Percentiles rank a stretch among this genome's conserved stretches.
Evolutionary conservation across 2,113 vertebrate species (phyloP).

Genomic region (Dipodomys spectabilis): DNA sequence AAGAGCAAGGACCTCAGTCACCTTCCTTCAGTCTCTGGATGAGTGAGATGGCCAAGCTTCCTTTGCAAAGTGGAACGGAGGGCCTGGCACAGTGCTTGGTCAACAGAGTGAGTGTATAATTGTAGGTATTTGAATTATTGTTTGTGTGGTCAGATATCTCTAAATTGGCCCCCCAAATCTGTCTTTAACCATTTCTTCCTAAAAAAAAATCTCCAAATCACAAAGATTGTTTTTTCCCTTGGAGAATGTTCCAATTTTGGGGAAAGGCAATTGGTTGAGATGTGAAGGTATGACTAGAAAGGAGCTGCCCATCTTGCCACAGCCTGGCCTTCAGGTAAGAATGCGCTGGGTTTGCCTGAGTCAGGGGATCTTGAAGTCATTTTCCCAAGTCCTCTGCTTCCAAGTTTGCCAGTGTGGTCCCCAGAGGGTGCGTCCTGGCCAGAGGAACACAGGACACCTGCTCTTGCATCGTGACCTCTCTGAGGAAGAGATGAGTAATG

Average conservation of each 20-base stretch:
- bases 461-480: conserved; percentile 39
- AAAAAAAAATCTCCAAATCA: neutral
- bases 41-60: neutral
- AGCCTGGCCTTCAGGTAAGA: neutral
- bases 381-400: neutral
- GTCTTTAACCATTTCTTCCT: neutral
- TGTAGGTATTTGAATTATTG: neutral
- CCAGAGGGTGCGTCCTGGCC: neutral
- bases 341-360: neutral
- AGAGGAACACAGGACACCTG: conserved; percentile 12
- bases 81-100: neutral
- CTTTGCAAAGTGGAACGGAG: neutral
- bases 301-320: neutral
- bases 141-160: neutral
- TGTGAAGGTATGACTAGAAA: neutral
- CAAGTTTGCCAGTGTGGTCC: conserved; percentile 41
- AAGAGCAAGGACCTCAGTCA: neutral
- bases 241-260: neutral
- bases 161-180: neutral
- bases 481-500: conserved; percentile 74
- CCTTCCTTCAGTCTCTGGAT: neutral
- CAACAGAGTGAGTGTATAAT: accelerated
- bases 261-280: neutral
- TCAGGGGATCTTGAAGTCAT: neutral
- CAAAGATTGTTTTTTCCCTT: neutral